Evolutionary conservation across 2,888 invertebrate species (phyloP).

Genomic region (Clanis bilineata): DNA sequence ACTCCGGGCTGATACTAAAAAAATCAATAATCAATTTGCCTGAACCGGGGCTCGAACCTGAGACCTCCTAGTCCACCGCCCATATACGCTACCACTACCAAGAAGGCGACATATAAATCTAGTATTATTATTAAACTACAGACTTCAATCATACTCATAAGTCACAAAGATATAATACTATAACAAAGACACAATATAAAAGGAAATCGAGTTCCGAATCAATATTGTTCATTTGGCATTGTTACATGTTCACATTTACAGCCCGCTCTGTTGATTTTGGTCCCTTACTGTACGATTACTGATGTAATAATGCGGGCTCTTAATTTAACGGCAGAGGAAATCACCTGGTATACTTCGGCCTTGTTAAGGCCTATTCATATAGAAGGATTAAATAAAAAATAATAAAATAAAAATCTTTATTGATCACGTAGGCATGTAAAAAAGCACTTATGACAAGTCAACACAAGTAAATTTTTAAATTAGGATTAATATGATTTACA

Average conservation of each 20-base stretch:
- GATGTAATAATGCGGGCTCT: constrained; percentile 1
- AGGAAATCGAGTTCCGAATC: background rate
- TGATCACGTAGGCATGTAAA: no score
- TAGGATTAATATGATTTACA: no score
- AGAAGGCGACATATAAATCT: no score
- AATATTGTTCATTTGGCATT: background rate
- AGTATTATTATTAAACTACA: background rate
- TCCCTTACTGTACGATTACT: constrained; percentile 1
- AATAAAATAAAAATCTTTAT: no score
- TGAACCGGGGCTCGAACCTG: background rate
- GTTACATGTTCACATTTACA: background rate
- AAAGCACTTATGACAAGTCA: no score
- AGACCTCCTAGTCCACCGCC: no score
- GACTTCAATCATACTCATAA: background rate
- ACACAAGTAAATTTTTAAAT: no score
- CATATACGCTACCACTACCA: no score
- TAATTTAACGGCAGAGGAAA: background rate
- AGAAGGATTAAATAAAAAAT: no score
- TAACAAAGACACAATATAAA: background rate
- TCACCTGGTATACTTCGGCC: background rate
- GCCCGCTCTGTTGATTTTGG: background rate
- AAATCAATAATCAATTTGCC: background rate
- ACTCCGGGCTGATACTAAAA: background rate
- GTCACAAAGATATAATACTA: no score
- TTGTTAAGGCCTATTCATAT: no score